Conservation (phyloP, 2,797 vertebrate species). For the Phrynocephalus forsythii region DNA sequence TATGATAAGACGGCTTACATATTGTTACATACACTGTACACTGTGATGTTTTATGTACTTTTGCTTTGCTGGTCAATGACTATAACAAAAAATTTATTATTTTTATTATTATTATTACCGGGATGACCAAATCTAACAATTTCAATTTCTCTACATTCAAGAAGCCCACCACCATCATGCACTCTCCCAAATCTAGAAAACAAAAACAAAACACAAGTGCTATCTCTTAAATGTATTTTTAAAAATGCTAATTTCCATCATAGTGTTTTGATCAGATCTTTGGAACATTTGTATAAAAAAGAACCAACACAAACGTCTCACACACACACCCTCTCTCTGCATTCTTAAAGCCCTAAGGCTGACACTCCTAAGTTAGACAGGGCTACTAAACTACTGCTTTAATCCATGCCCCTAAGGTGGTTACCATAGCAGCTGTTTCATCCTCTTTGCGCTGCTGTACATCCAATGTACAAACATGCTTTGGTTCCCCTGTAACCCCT, state of each 20-base stretch:
- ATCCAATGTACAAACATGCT: constrained; percentile 35
- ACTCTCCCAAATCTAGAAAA: no score
- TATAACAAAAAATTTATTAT: no score
- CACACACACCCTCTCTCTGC: not conserved
- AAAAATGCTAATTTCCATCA: not conserved
- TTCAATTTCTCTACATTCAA: no score
- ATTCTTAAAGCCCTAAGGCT: constrained; percentile 14
- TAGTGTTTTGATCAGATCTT: not conserved
- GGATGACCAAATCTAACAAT: no score
- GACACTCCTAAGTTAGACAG: constrained; percentile 7
- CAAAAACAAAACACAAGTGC: no score
- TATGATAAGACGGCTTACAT: no score
- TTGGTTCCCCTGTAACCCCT: constrained; percentile 28
- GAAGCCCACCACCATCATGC: no score
- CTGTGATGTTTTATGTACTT: no score
- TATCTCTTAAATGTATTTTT: not conserved
- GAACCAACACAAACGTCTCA: not conserved
- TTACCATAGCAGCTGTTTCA: constrained; percentile 43
- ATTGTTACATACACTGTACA: no score
- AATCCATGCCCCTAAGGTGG: constrained; percentile 14
- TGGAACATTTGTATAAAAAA: not conserved
- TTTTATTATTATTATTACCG: no score
- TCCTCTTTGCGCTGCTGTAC: constrained; percentile 26
- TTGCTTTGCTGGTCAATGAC: no score
- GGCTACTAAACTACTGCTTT: constrained; percentile 43